Conservation (phyloP, 92 coral and sea anemone species). For the Scolanthus callimorphus region DNA sequence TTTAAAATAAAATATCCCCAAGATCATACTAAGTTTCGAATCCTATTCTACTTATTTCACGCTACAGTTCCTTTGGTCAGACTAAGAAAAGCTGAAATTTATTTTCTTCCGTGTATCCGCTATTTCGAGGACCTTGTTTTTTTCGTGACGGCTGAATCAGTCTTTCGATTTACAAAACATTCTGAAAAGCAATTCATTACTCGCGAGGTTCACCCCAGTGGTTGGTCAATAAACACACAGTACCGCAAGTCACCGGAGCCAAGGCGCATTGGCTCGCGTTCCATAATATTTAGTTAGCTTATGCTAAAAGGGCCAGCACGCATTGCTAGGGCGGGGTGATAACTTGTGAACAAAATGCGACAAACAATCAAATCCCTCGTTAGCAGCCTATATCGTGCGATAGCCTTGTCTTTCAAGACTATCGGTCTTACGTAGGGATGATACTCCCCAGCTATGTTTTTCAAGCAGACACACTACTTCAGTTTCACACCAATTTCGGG, state of each 20-base stretch:
- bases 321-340: constrained; percentile 1
- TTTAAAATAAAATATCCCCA: too few relatives aligned
- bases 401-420: too few relatives aligned
- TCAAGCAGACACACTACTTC: too few relatives aligned
- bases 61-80: too few relatives aligned
- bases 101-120: too few relatives aligned
- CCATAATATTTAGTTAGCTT: constrained; percentile 4
- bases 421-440: too few relatives aligned
- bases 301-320: background rate
- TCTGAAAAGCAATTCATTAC: constrained; percentile 5
- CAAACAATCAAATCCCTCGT: background rate
- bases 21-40: too few relatives aligned
- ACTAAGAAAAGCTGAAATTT: too few relatives aligned
- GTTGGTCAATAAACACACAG: constrained; percentile 1
- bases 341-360: constrained; percentile 4
- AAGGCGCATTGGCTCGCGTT: background rate
- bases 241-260: background rate
- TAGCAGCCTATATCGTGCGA: background rate
- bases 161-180: constrained; percentile 1
- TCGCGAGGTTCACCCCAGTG: constrained; percentile 10
- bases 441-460: too few relatives aligned
- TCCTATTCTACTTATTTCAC: too few relatives aligned
- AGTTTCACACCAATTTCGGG: background rate
- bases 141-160: background rate
- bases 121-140: too few relatives aligned